phyloP scores from a whole-genome alignment of 2,113 vertebrate genomes.

The Pontoporia blainvillei region DNA sequence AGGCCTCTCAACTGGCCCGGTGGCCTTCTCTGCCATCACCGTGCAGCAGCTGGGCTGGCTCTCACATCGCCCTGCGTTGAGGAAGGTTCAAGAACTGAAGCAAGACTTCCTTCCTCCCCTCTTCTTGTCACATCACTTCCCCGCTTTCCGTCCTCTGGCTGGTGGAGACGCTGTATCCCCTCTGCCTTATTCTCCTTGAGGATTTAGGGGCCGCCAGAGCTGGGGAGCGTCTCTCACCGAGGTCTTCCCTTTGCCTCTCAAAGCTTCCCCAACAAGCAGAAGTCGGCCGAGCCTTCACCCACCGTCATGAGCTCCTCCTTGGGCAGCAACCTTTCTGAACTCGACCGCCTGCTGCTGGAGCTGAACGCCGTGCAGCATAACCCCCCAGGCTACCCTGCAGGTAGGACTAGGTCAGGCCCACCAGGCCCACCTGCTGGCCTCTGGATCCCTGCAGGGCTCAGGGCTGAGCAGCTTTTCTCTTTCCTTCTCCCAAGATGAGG shows the following conservation, averaged over 20 bases:
- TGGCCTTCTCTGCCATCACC: neutral
- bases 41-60: accelerated
- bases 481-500: slow-evolving; percentile 77
- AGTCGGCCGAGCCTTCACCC: slow-evolving; percentile 90
- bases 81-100: slow-evolving; percentile 6
- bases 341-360: slow-evolving; percentile 95
- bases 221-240: neutral
- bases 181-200: neutral
- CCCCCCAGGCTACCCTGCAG: slow-evolving; percentile 87
- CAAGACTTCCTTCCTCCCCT: slow-evolving; percentile 41
- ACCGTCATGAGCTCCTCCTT: slow-evolving; percentile 91
- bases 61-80: neutral
- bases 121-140: neutral
- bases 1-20: neutral
- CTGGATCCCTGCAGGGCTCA: neutral
- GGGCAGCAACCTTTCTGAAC: slow-evolving; percentile 96
- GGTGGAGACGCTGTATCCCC: neutral
- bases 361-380: slow-evolving; percentile 95
- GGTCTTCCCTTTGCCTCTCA: neutral
- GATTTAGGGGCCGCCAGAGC: neutral
- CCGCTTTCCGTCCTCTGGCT: neutral
- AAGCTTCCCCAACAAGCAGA: slow-evolving; percentile 98
- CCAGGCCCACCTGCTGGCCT: neutral
- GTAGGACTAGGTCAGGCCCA: slow-evolving; percentile 67
- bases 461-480: neutral